These are phyloP conservation scores for Cataglyphis hispanica DNA, from an alignment of 1,140 invertebrate species.

Conservation along the genomic window DNA sequence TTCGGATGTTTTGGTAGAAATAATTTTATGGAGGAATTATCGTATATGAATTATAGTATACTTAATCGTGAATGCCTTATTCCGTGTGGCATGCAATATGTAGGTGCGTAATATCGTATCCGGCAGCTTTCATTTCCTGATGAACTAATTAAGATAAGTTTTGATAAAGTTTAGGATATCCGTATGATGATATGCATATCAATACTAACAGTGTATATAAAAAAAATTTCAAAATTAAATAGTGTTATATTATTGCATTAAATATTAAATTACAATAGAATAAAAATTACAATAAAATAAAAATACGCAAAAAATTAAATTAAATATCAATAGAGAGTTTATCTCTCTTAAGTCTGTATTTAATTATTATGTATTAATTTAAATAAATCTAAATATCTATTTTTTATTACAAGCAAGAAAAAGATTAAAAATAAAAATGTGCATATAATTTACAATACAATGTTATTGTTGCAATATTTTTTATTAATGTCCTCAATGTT, in stretches of 20 bases:
- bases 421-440: background rate
- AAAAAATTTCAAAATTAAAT: constrained; percentile 4
- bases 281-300: background rate
- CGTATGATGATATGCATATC: constrained; percentile 65
- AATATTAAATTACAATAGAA: background rate
- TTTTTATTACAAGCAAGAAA: background rate
- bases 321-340: background rate
- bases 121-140: constrained; percentile 58
- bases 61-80: constrained; percentile 18
- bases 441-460: background rate
- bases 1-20: background rate
- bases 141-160: constrained; percentile 75
- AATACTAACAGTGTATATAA: constrained; percentile 13
- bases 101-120: background rate
- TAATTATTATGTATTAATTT: too few relatives aligned
- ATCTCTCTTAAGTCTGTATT: too few relatives aligned
- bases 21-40: constrained; percentile 20
- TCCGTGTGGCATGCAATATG: background rate
- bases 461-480: background rate
- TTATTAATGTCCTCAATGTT: background rate
- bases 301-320: background rate
- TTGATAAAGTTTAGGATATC: constrained; percentile 70
- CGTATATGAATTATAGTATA: too few relatives aligned
- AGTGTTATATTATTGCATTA: background rate
- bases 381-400: background rate